Percentiles rank a stretch among this genome's conserved stretches.
These are phyloP conservation scores for Falco rusticolus DNA, from an alignment of 2,797 vertebrate genomes.

Conservation along the genomic window DNA sequence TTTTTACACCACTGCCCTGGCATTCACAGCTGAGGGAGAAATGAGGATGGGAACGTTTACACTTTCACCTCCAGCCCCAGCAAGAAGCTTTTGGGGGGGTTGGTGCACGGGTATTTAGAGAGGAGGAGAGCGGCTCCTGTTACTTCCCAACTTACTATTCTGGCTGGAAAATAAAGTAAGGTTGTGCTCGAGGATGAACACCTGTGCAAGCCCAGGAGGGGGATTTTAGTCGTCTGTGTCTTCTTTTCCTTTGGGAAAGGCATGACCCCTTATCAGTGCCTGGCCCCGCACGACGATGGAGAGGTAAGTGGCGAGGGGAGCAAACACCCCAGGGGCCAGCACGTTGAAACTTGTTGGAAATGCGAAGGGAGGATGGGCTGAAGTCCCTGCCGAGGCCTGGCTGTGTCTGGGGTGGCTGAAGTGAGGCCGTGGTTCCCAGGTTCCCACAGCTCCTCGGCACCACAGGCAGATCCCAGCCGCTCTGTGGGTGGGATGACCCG, in stretches of 20 bases:
- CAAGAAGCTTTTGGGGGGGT: neutral
- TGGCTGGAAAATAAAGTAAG: neutral
- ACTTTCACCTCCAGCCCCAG: neutral
- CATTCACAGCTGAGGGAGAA: neutral
- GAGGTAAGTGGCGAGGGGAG: neutral
- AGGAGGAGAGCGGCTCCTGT: neutral
- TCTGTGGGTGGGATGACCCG: neutral
- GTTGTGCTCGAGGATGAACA: neutral
- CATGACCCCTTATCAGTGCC: neutral
- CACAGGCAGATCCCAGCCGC: neutral
- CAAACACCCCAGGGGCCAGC: neutral
- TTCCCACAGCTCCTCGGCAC: neutral
- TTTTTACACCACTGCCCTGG: neutral
- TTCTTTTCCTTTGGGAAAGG: neutral
- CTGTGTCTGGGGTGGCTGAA: neutral
- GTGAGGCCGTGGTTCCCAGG: neutral
- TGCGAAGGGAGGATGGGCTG: fast-evolving
- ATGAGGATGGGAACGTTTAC: neutral
- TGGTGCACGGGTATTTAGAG: neutral
- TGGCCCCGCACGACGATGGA: fast-evolving
- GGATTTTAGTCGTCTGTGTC: neutral
- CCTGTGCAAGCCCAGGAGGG: neutral
- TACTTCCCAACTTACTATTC: neutral
- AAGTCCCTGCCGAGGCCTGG: neutral
- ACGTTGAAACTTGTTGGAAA: neutral